Evolutionary conservation across 2,797 vertebrate genomes (phyloP).

Genomic region (Tokudaia tokunoshimensis): DNA sequence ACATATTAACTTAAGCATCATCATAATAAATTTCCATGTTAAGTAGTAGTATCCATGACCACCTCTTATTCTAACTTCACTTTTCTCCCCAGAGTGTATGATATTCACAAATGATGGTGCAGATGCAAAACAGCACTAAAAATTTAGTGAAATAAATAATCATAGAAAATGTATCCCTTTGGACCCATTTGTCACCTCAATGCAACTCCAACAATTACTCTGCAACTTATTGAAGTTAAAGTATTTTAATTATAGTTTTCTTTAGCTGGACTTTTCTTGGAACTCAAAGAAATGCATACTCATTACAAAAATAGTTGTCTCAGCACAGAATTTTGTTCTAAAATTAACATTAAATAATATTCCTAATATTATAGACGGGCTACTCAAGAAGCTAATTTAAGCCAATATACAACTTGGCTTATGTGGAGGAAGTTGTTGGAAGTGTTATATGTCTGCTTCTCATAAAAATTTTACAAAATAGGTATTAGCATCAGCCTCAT

Average conservation of each 20-base stretch:
- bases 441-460: not conserved
- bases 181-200: not conserved
- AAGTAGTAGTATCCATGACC: conserved; percentile 79
- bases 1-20: conserved; percentile 85
- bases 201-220: conserved; percentile 40
- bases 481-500: not conserved
- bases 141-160: conserved; percentile 29
- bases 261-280: conserved; percentile 47
- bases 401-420: not conserved
- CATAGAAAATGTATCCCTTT: conserved; percentile 25
- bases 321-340: conserved; percentile 34
- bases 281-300: conserved; percentile 54
- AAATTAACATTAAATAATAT: conserved; percentile 54
- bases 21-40: conserved; percentile 80
- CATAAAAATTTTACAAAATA: conserved; percentile 28
- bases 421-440: conserved; percentile 16
- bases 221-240: conserved; percentile 38
- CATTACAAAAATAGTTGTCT: conserved; percentile 1
- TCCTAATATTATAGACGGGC: not conserved
- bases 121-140: not conserved
- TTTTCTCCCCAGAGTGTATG: conserved; percentile 80
- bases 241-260: conserved; percentile 20
- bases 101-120: conserved; percentile 78
- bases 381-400: conserved; percentile 60
- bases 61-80: conserved; percentile 14